Evolutionary conservation across 1,140 invertebrate genomes (phyloP).

Genomic region (Orchesella cincta): DNA sequence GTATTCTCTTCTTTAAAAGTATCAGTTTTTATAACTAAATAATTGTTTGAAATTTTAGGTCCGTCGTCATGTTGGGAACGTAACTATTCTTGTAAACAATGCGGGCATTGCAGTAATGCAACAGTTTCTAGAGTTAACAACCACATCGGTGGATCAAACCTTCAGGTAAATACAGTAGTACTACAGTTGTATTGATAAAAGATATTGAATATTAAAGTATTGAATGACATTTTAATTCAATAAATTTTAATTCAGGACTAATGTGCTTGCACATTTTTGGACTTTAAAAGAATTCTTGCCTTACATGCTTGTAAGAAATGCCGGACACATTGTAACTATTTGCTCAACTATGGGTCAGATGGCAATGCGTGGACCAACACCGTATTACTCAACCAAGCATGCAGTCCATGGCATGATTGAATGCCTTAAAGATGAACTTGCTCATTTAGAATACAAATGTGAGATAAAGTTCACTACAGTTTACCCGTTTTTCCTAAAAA

Average conservation of each 20-base stretch:
- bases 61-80: conserved; percentile 58
- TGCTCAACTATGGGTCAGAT: conserved; percentile 19
- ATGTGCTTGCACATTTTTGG: conserved; percentile 46
- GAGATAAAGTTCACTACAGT: conserved; percentile 21
- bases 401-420: conserved; percentile 63
- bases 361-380: conserved; percentile 55
- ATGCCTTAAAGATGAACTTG: conserved; percentile 56
- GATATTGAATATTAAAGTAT: background rate
- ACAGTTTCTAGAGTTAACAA: conserved; percentile 59
- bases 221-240: background rate
- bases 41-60: conserved; percentile 57
- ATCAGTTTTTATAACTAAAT: background rate
- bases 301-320: conserved; percentile 58
- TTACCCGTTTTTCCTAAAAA: conserved; percentile 19
- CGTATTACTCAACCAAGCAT: conserved; percentile 65
- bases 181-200: background rate
- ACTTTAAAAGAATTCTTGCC: conserved; percentile 61
- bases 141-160: conserved; percentile 58
- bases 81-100: conserved; percentile 63
- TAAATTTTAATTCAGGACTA: conserved; percentile 1
- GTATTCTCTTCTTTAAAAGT: too few relatives aligned
- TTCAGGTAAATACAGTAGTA: background rate
- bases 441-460: background rate
- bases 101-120: conserved; percentile 62
- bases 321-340: conserved; percentile 58